phyloP scores from a whole-genome alignment of 2,797 vertebrate species.

The Glyptemys insculpta region DNA sequence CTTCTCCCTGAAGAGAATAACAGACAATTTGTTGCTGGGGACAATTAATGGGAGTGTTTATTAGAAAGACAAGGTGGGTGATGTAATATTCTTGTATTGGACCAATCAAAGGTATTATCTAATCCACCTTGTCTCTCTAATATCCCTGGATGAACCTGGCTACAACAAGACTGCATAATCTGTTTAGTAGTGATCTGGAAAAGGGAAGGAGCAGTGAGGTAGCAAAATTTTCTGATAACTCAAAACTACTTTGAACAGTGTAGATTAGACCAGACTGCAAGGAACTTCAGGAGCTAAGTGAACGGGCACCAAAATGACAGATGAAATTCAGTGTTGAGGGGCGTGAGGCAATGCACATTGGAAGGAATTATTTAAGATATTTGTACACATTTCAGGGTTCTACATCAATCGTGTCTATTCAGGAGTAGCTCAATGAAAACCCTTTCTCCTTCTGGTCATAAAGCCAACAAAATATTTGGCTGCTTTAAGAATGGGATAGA shows the following conservation, averaged over 20 bases:
- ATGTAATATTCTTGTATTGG: background rate
- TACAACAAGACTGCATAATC: background rate
- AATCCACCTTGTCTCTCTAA: background rate
- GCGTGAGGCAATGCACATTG: background rate
- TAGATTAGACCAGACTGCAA: background rate
- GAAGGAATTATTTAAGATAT: background rate
- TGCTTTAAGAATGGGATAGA: background rate
- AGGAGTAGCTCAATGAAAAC: background rate
- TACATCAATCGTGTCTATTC: background rate
- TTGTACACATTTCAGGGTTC: background rate
- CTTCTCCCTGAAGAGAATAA: conserved; percentile 30
- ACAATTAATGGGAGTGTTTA: background rate
- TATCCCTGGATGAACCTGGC: background rate
- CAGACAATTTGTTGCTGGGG: conserved; percentile 42
- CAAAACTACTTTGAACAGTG: background rate
- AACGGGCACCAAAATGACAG: accelerated
- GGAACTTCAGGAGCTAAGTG: conserved; percentile 9
- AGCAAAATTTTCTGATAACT: background rate
- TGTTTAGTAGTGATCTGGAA: background rate
- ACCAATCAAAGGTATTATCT: background rate
- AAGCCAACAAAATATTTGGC: background rate
- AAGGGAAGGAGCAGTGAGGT: conserved; percentile 30
- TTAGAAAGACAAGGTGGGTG: background rate
- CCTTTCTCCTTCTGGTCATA: accelerated
- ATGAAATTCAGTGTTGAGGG: accelerated